Base-by-base conservation (phyloP, 92 coral and sea anemone genomes). In the Palythoa caribaeorum region DNA sequence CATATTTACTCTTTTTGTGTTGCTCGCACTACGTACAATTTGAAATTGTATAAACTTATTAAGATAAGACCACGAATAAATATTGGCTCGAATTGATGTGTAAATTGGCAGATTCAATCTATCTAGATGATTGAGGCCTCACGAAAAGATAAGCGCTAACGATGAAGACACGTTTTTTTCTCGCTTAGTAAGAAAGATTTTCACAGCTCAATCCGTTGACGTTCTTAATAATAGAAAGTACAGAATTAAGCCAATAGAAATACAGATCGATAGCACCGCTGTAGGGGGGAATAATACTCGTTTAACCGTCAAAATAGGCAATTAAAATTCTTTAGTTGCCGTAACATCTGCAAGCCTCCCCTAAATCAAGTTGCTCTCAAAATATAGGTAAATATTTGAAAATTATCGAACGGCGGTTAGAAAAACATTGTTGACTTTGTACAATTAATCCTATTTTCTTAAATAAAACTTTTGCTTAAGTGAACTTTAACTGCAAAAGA, bases 301-400 rank as follows among this genome's bases (percentile, higher is more conserved):
- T 88, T 92, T 92, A 92, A 89, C 88, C 94, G 94, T 93, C 96
- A 95, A 95, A 93, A 93, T 92, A 91, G 96, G 92, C 96, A 95
- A 93, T 95, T 95, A 93, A 92, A 95, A 87, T 91, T 87, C 98
- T 92, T 93, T 95, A 92, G 93, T 89, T 88, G 84, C 71, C 86
- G 87, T 77, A 90, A 89, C 94, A 91, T 95, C 94, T 93, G 93
- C 92, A 79, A 79, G 93, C 96, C 96, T 91, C 98, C 98, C 86
- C 94, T 88, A 91, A 93, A 93, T 95, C 95, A 95, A 93, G 87
- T 93, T 87, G 93, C 91, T 92, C 93, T 95, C 88, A 92, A 76
- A 88, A 83, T 71, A 91, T 91, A 84, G 75, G 92, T 93, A 95
- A 95, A 95, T 95, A 95, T 95, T 93, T 94, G 96, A 88, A 95